Percentiles rank a stretch among this genome's conserved stretches.
Evolutionary conservation across 2,797 vertebrate species (phyloP).

Genomic region (Heteromormyrus szaboi): DNA sequence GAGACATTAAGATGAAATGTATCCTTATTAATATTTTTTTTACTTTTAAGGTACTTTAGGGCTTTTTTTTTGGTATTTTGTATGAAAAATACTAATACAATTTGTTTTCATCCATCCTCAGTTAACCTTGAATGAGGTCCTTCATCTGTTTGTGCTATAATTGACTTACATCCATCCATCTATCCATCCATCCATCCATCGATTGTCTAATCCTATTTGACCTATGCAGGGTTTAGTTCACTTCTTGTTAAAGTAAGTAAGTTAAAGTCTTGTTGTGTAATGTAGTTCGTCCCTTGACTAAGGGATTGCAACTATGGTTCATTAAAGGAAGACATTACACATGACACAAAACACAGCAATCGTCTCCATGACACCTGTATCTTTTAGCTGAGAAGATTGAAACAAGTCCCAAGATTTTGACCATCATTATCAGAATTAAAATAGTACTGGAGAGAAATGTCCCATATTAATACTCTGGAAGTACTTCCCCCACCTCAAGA

Average conservation of each 20-base stretch:
- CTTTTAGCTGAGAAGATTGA: background rate
- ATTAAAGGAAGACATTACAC: background rate
- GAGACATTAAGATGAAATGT: background rate
- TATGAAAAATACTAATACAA: background rate
- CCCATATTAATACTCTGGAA: constrained; percentile 70
- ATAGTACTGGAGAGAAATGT: background rate
- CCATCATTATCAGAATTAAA: background rate
- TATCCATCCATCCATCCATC: background rate
- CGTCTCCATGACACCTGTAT: background rate
- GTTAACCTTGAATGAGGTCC: background rate
- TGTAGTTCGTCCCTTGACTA: background rate
- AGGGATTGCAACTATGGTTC: background rate
- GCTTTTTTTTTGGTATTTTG: background rate
- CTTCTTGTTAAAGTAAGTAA: background rate
- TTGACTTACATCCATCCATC: background rate
- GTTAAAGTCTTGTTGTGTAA: background rate
- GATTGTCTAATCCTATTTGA: background rate
- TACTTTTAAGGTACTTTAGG: background rate
- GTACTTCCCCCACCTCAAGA: constrained; percentile 52
- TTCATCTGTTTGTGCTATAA: background rate
- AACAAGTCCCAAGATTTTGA: background rate
- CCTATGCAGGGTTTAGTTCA: background rate
- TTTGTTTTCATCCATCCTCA: background rate
- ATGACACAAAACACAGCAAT: background rate
- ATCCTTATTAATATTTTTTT: background rate